A percentile compares a stretch with the other conserved stretches of the same genome.
Evolutionary conservation across 1,140 invertebrate genomes (phyloP).

Genomic region (Polypedilum vanderplanki): DNA sequence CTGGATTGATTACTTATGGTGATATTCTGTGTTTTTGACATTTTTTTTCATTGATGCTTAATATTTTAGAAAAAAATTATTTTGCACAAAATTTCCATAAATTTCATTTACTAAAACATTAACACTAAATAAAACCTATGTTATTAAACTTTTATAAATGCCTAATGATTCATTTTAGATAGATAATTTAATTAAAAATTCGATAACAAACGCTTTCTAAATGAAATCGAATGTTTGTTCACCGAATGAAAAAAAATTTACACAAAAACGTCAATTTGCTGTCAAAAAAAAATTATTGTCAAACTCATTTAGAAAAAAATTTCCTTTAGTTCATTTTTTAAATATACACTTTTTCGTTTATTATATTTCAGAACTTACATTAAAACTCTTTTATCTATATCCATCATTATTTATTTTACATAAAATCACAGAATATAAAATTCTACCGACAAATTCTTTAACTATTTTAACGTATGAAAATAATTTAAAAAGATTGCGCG

Average conservation of each 20-base stretch:
- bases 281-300: no score
- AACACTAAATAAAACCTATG: conserved; percentile 3
- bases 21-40: conserved; percentile 22
- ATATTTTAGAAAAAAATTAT: not conserved
- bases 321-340: no score
- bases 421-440: no score
- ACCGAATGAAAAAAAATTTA: no score
- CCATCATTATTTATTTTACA: no score
- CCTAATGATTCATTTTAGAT: not conserved
- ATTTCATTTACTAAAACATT: not conserved
- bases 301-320: no score
- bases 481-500: not conserved
- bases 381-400: no score
- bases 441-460: no score
- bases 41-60: not conserved
- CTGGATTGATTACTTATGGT: conserved; percentile 21
- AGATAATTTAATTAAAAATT: conserved; percentile 20
- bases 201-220: not conserved
- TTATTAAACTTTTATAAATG: not conserved
- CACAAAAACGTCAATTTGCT: no score
- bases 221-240: not conserved
- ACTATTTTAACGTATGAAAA: not conserved
- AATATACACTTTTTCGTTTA: no score
- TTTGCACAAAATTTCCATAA: not conserved
- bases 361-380: no score